Conservation (phyloP, 2,797 vertebrate species). For the Myotis findleyi region DNA sequence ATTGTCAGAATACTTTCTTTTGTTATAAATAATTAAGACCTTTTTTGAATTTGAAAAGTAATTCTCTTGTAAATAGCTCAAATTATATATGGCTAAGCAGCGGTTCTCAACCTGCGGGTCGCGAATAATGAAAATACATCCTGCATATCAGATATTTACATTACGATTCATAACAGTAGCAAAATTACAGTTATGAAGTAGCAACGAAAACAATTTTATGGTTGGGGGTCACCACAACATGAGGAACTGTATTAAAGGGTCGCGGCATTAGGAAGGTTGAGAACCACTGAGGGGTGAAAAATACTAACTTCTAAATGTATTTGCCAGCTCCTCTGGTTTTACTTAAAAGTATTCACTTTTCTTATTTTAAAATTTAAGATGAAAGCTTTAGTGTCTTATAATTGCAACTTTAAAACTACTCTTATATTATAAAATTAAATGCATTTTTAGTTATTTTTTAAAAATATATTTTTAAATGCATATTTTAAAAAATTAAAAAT, state of each 20-base stretch:
- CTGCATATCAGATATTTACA: too few relatives aligned
- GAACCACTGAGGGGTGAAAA: background rate
- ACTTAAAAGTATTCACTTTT: slow-evolving; percentile 27
- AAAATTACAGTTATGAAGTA: too few relatives aligned
- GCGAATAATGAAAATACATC: too few relatives aligned
- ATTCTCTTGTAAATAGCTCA: slow-evolving; percentile 46
- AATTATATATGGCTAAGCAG: background rate
- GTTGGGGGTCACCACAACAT: too few relatives aligned
- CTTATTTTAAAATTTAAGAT: slow-evolving; percentile 36
- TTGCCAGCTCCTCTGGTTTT: slow-evolving; percentile 34
- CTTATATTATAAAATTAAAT: slow-evolving; percentile 51
- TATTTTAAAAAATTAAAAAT: slow-evolving; percentile 34
- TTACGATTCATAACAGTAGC: too few relatives aligned
- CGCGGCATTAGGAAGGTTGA: too few relatives aligned
- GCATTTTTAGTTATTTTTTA: background rate
- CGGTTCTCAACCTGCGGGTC: too few relatives aligned
- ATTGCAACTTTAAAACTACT: slow-evolving; percentile 20
- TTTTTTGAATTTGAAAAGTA: slow-evolving; percentile 54
- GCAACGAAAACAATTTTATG: too few relatives aligned
- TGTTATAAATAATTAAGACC: slow-evolving; percentile 35
- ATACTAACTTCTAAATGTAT: slow-evolving; percentile 1
- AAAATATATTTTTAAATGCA: slow-evolving; percentile 22
- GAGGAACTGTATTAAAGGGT: too few relatives aligned
- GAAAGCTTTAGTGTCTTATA: slow-evolving; percentile 36
- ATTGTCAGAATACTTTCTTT: slow-evolving; percentile 18